These are phyloP conservation scores for Hermodice carunculata DNA, from an alignment of 2,888 invertebrate species.

Conservation along the genomic window DNA sequence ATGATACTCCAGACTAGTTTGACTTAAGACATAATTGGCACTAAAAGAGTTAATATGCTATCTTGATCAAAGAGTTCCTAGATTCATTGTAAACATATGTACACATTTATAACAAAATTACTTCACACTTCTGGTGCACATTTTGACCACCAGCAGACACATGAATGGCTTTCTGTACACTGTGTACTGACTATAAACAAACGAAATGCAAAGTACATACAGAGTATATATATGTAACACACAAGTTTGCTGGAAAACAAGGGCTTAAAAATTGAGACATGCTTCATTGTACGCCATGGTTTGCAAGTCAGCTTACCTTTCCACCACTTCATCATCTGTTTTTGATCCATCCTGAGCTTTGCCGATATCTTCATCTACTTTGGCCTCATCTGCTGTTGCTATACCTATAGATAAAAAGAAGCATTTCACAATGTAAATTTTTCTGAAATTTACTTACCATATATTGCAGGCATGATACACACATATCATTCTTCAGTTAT, in stretches of 20 bases:
- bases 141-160: too few species aligned
- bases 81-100: too few species aligned
- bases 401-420: slow-evolving; percentile 11
- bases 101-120: too few species aligned
- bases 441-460: too few species aligned
- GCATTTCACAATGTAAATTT: not conserved
- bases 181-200: not conserved
- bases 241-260: not conserved
- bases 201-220: slow-evolving; percentile 12
- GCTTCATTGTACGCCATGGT: not conserved
- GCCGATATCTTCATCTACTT: slow-evolving; percentile 77
- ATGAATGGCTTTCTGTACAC: too few species aligned
- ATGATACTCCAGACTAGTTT: too few species aligned
- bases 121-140: too few species aligned
- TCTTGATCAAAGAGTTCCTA: too few species aligned
- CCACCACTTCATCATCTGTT: slow-evolving; percentile 93
- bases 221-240: slow-evolving; percentile 4
- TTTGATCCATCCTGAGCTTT: slow-evolving; percentile 88
- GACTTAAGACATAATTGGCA: too few species aligned
- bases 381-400: slow-evolving; percentile 20
- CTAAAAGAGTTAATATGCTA: too few species aligned
- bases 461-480: too few species aligned
- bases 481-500: too few species aligned
- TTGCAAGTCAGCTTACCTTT: slow-evolving; percentile 72
- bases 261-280: not conserved